phyloP scores from a whole-genome alignment of 2,888 invertebrate species.

The Euspilapteryx auroguttella region DNA sequence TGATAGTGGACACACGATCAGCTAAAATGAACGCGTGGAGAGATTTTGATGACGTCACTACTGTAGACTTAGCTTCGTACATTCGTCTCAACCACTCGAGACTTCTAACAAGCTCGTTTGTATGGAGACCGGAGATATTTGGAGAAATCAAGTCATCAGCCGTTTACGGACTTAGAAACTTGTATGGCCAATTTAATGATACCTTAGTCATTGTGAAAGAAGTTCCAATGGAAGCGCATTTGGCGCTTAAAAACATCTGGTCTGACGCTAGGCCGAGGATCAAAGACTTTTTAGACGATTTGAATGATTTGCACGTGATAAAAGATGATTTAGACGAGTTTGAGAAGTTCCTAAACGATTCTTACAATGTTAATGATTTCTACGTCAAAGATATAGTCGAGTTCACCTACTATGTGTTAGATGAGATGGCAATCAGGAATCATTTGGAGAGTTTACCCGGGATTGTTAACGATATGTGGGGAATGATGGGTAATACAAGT shows the following conservation, averaged over 20 bases:
- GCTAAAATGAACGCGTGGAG: conserved; percentile 79
- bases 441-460: conserved; percentile 79
- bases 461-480: conserved; percentile 81
- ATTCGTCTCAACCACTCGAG: conserved; percentile 82
- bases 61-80: conserved; percentile 78
- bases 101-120: conserved; percentile 74
- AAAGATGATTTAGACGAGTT: conserved; percentile 74
- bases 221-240: conserved; percentile 68
- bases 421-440: conserved; percentile 76
- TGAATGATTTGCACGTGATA: conserved; percentile 70
- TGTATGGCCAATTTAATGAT: conserved; percentile 44
- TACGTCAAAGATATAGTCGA: conserved; percentile 78
- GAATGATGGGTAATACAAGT: conserved; percentile 83
- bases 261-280: conserved; percentile 72
- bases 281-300: conserved; percentile 70
- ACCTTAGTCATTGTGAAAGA: conserved; percentile 42
- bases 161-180: conserved; percentile 25
- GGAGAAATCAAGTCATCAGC: conserved; percentile 36
- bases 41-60: conserved; percentile 76
- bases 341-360: conserved; percentile 70
- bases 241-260: conserved; percentile 73
- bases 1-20: conserved; percentile 76
- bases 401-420: conserved; percentile 69
- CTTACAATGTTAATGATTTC: conserved; percentile 81
- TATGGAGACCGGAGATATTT: conserved; percentile 78